Evolutionary conservation across 1,140 invertebrate species (phyloP).

Genomic region (Dendroctonus ponderosae): DNA sequence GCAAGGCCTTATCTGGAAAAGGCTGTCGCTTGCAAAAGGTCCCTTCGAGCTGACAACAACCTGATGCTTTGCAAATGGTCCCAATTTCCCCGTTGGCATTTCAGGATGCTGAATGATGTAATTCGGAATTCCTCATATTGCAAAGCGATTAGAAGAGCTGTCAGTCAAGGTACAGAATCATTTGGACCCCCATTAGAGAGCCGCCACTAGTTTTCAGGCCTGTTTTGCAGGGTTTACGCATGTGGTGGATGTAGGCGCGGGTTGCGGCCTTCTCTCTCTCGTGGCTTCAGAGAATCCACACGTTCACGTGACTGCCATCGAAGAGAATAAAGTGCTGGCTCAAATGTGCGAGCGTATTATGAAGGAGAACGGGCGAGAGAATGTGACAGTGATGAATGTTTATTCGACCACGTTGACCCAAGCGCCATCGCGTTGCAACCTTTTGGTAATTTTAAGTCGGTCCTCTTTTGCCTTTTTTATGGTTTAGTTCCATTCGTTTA

Average conservation of each 20-base stretch:
- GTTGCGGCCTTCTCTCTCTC: slow-evolving; percentile 68
- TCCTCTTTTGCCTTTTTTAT: neutral
- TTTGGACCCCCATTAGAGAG: slow-evolving; percentile 14
- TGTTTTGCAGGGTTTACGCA: slow-evolving; percentile 52
- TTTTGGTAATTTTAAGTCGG: slow-evolving; percentile 42
- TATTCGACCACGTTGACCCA: slow-evolving; percentile 55
- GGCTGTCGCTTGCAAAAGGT: slow-evolving; percentile 36
- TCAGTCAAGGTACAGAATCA: slow-evolving; percentile 50
- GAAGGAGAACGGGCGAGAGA: slow-evolving; percentile 56
- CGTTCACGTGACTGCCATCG: slow-evolving; percentile 62
- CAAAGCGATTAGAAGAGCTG: slow-evolving; percentile 60
- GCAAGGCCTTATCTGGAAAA: slow-evolving; percentile 38
- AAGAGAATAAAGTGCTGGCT: slow-evolving; percentile 63
- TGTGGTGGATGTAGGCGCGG: slow-evolving; percentile 73
- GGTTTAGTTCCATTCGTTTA: neutral
- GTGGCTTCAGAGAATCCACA: slow-evolving; percentile 61
- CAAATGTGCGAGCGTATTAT: slow-evolving; percentile 61
- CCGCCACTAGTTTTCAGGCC: too few relatives aligned
- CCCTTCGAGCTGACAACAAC: slow-evolving; percentile 42
- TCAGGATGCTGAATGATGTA: slow-evolving; percentile 76
- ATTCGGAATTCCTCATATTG: slow-evolving; percentile 65
- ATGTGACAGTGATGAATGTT: slow-evolving; percentile 54
- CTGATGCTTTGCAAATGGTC: slow-evolving; percentile 40
- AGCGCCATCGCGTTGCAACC: slow-evolving; percentile 59
- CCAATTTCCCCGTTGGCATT: slow-evolving; percentile 74